phyloP scores from a whole-genome alignment of 1,140 invertebrate genomes.

The Drosophila kanapiae region DNA sequence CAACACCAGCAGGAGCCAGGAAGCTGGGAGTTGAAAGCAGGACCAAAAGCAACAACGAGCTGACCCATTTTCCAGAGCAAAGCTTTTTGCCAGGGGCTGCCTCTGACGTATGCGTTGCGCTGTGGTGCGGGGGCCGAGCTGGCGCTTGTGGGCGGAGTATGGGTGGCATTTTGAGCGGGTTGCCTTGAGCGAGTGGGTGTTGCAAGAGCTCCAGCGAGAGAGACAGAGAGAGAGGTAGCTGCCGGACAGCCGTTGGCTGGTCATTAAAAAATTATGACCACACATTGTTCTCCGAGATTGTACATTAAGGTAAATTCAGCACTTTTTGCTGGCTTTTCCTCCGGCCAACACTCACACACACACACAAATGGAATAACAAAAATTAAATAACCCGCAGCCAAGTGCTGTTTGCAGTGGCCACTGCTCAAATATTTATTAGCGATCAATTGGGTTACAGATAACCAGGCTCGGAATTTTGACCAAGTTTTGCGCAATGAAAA shows the following conservation, averaged over 20 bases:
- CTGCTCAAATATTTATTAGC: slow-evolving; percentile 33
- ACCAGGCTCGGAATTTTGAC: neutral
- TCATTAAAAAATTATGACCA: slow-evolving; percentile 80
- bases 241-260: slow-evolving; percentile 48
- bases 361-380: slow-evolving; percentile 42
- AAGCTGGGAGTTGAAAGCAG: slow-evolving; percentile 8
- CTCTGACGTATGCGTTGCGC: slow-evolving; percentile 71
- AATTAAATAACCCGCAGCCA: slow-evolving; percentile 33
- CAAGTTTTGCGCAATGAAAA: neutral
- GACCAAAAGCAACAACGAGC: slow-evolving; percentile 44
- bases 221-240: neutral
- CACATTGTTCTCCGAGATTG: slow-evolving; percentile 61
- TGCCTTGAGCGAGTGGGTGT: slow-evolving; percentile 12
- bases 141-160: neutral
- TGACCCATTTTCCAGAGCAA: slow-evolving; percentile 76
- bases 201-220: neutral
- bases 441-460: slow-evolving; percentile 26
- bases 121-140: slow-evolving; percentile 6
- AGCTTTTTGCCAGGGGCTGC: slow-evolving; percentile 78
- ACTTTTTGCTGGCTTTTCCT: slow-evolving; percentile 29
- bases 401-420: slow-evolving; percentile 15
- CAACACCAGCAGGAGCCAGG: slow-evolving; percentile 33
- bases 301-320: slow-evolving; percentile 51
- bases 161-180: slow-evolving; percentile 6
- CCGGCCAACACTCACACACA: neutral